These are phyloP conservation scores for Chelidonichthys spinosus DNA, from an alignment of 2,797 vertebrate genomes.

Conservation along the genomic window DNA sequence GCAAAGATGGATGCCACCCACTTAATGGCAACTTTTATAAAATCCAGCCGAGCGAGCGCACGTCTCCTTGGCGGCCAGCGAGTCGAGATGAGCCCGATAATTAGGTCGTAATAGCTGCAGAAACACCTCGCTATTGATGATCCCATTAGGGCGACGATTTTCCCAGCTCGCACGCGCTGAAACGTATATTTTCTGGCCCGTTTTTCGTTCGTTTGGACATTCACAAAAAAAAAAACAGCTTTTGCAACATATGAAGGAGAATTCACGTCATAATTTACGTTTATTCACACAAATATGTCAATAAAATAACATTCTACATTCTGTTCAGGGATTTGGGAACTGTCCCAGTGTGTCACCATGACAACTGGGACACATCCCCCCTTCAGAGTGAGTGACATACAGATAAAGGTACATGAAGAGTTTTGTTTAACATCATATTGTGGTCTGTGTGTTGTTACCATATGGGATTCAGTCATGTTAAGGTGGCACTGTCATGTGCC, in stretches of 20 bases:
- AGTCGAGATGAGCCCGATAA: conserved; percentile 84
- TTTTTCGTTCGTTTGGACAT: conserved; percentile 28
- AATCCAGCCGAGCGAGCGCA: conserved; percentile 72
- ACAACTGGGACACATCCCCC: not conserved
- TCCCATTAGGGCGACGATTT: conserved; percentile 74
- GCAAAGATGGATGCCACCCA: conserved; percentile 70
- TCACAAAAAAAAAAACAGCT: conserved; percentile 4
- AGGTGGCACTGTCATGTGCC: conserved; percentile 50
- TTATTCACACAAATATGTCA: not conserved
- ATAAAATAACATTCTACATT: not conserved
- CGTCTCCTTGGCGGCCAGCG: conserved; percentile 81
- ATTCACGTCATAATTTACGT: not conserved
- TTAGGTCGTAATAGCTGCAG: conserved; percentile 82
- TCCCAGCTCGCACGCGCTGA: conserved; percentile 40
- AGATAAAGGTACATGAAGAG: not conserved
- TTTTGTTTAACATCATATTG: not conserved
- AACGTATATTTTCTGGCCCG: conserved; percentile 40
- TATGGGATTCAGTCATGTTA: conserved; percentile 48
- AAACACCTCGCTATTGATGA: conserved; percentile 82
- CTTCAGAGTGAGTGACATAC: not conserved
- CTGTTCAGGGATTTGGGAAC: not conserved
- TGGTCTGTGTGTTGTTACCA: conserved; percentile 23
- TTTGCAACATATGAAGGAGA: not conserved
- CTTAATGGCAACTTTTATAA: conserved; percentile 84
- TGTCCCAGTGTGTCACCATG: not conserved